These are phyloP conservation scores for Sebastolobus altivelis DNA, from an alignment of 2,797 vertebrate genomes.

Conservation along the genomic window DNA sequence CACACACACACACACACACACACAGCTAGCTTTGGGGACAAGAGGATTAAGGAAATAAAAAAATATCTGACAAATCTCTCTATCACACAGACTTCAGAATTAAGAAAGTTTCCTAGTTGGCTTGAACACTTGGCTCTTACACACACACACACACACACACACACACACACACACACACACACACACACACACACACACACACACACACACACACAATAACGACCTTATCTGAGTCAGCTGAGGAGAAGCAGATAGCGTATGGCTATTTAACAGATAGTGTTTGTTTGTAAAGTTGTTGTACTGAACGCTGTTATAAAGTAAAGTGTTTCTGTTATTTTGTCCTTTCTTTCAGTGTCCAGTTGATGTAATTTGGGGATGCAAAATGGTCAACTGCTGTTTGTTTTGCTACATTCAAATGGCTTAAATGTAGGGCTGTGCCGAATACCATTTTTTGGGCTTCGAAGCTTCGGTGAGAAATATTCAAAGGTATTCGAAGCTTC, in stretches of 20 bases:
- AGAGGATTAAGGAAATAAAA: constrained; percentile 72
- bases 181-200: constrained; percentile 32
- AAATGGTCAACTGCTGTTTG: not conserved
- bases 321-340: constrained; percentile 4
- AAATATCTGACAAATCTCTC: constrained; percentile 72
- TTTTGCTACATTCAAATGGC: not conserved
- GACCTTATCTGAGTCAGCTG: constrained; percentile 42
- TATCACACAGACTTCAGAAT: constrained; percentile 65
- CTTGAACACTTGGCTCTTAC: constrained; percentile 47
- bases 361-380: not conserved
- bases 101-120: constrained; percentile 62
- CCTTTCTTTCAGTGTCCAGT: not conserved
- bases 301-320: not conserved
- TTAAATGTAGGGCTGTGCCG: not conserved
- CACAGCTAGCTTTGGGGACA: constrained; percentile 64
- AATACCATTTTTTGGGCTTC: too few species aligned
- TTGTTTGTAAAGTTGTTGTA: not conserved
- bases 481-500: too few species aligned
- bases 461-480: too few species aligned
- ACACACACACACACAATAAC: constrained; percentile 24
- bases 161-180: constrained; percentile 37
- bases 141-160: not conserved
- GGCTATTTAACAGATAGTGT: not conserved
- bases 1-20: constrained; percentile 43
- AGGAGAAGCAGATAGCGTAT: not conserved